Evolutionary conservation across 2,797 vertebrate species (phyloP), one percentile per base, ranked within the genome.

Genomic region (Catostomus latipinnis): DNA sequence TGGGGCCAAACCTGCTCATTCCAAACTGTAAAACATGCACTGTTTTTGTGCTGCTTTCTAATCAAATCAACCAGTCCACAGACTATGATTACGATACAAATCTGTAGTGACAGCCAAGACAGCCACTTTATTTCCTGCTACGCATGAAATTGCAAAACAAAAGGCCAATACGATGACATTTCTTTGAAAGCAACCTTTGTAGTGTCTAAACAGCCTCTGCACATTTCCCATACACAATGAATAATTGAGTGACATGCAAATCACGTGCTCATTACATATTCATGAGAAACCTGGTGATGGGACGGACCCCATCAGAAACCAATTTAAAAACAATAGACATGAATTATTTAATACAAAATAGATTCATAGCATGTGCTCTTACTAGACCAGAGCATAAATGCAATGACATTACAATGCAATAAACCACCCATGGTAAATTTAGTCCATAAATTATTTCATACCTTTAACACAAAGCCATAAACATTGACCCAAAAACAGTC

Each of bases 1-100:
- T 88, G 76, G 84, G 80, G 87, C 85, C 34, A 87, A 82, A 92
- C 87, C 87, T 91, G 87, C 88, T 87, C 90, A 91, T 92, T 91
- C 92, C 10, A 80, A 66, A 16, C 86, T 87, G 88, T 91, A 86
- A 89, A 89, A 84, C 86, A 86, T 79, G 82, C 83, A 83, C 14
- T 77, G 87, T 85, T 84, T 1, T 48, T 75, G 80, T 68, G 79
- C 77, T n/a, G 43, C 1, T 48, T 89, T 84, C 88, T 87, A 90
- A 90, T 88, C 82, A 81, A 81, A 79, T 84, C 83, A 74, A 62
- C 75, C 43, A 73, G 61, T 65, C 62, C 60, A 0, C 5, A 50
- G 80, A 85, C 72, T 79, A 62, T 5, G 16, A 76, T 74, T 74
- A 76, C 34, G 76, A 50, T 49, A 76, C 7, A 52, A 78, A 18